A percentile compares a stretch with the other conserved stretches of the same genome.
Evolutionary conservation across 2,797 vertebrate genomes (phyloP).

Genomic region (Characodon lateralis): DNA sequence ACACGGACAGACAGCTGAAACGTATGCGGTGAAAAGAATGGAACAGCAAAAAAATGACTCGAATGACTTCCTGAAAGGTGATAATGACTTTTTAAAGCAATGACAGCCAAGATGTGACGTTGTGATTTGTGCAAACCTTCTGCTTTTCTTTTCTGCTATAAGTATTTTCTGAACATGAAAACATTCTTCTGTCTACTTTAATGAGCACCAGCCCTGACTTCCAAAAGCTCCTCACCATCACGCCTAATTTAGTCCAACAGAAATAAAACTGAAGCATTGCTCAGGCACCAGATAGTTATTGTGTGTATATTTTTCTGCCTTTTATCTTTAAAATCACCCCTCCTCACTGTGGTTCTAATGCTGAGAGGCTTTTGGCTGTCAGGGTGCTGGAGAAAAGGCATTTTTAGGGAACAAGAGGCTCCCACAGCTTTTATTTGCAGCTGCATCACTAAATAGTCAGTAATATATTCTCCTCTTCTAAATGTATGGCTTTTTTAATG

Average conservation of each 20-base stretch:
- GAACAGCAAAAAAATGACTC: conserved; percentile 43
- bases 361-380: conserved; percentile 29
- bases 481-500: conserved; percentile 75
- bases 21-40: conserved; percentile 26
- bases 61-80: conserved; percentile 48
- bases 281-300: not conserved
- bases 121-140: conserved; percentile 65
- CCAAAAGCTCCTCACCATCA: conserved; percentile 48
- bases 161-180: conserved; percentile 27
- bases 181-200: conserved; percentile 69
- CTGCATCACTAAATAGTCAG: conserved; percentile 57
- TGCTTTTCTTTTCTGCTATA: conserved; percentile 34
- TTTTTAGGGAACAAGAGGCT: conserved; percentile 40
- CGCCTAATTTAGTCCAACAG: conserved; percentile 7
- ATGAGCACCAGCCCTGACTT: conserved; percentile 19
- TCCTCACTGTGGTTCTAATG: conserved; percentile 8
- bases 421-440: conserved; percentile 37
- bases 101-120: conserved; percentile 10
- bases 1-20: conserved; percentile 31
- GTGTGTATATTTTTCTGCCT: not conserved
- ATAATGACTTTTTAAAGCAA: conserved; percentile 30
- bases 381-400: conserved; percentile 57
- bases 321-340: conserved; percentile 13
- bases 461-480: conserved; percentile 43
- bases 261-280: conserved; percentile 7